phyloP scores from a whole-genome alignment of 37 sponge, comb jelly and placozoan genomes.

The Ephydatia muelleri region DNA sequence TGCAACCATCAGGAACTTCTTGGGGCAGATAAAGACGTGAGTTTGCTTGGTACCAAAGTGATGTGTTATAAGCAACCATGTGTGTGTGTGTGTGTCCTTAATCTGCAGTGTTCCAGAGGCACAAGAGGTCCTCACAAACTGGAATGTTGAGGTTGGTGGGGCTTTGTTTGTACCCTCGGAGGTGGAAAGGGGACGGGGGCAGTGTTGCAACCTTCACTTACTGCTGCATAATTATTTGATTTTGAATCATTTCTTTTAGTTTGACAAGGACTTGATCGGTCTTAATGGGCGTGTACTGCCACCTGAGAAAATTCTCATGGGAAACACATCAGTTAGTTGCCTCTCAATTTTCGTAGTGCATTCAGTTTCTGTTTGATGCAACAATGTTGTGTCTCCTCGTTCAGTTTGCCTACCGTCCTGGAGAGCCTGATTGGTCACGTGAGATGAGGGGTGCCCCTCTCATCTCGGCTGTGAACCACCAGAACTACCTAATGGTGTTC shows the following conservation, averaged over 20 bases:
- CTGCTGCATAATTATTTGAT: too few species aligned
- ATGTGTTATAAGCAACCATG: background rate
- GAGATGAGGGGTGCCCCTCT: slow-evolving; percentile 77
- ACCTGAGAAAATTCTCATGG: slow-evolving; percentile 68
- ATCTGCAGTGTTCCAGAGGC: background rate
- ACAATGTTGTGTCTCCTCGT: background rate
- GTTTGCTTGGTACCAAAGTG: background rate
- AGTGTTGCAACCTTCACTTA: background rate
- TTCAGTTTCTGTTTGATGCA: background rate
- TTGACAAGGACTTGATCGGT: slow-evolving; percentile 46
- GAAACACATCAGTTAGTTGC: slow-evolving; percentile 9
- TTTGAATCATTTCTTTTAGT: background rate
- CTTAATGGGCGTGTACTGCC: slow-evolving; percentile 58
- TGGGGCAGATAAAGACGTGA: slow-evolving; percentile 48
- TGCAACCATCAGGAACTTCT: slow-evolving; percentile 52
- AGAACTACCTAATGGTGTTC: slow-evolving; percentile 63
- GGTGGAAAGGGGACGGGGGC: background rate
- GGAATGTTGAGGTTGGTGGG: slow-evolving; percentile 34
- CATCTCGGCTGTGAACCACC: slow-evolving; percentile 41
- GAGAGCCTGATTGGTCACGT: slow-evolving; percentile 75
- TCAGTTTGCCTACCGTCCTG: slow-evolving; percentile 46
- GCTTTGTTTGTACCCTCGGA: background rate
- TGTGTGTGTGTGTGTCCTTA: too few species aligned
- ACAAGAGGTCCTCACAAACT: background rate
- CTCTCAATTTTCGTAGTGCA: background rate